Conservation (phyloP, 2,113 vertebrate genomes). For the Seriola dumerili region DNA sequence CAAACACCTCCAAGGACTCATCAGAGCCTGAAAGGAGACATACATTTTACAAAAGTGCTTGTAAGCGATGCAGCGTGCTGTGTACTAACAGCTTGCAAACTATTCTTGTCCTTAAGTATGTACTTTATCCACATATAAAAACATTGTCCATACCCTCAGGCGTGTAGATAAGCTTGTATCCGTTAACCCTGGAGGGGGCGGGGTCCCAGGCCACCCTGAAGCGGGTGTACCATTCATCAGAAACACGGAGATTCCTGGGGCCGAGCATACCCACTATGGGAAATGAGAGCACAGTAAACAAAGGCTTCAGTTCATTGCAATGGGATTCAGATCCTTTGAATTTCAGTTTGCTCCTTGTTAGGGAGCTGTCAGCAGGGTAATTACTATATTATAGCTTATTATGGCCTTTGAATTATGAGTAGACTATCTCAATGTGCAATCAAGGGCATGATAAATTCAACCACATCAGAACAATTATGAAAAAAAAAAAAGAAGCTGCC, state of each 20-base stretch:
- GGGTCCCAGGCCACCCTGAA: conserved; percentile 98
- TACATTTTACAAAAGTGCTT: fast-evolving
- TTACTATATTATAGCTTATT: conserved; percentile 28
- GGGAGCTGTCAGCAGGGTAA: conserved; percentile 42
- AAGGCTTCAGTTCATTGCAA: conserved; percentile 2
- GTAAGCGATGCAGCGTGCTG: background rate
- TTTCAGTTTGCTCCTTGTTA: background rate
- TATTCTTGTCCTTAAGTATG: background rate
- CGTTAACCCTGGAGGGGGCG: conserved; percentile 91
- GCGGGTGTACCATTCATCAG: conserved; percentile 98
- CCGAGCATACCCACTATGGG: conserved; percentile 91
- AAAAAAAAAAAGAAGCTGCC: background rate
- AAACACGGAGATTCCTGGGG: conserved; percentile 95
- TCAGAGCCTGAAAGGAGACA: conserved; percentile 85
- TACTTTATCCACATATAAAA: background rate
- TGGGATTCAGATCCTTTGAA: conserved; percentile 7
- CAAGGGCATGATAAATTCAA: conserved; percentile 2
- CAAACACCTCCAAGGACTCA: conserved; percentile 89
- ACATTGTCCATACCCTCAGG: conserved; percentile 86
- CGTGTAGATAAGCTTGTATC: conserved; percentile 96
- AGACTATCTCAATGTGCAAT: conserved; percentile 26
- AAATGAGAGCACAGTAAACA: conserved; percentile 29
- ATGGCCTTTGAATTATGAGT: conserved; percentile 22
- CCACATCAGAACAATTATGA: conserved; percentile 33
- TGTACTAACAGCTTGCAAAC: background rate